These are phyloP conservation scores for Cantharis flavilabris DNA, from an alignment of 2,888 invertebrate genomes.

Conservation along the genomic window DNA sequence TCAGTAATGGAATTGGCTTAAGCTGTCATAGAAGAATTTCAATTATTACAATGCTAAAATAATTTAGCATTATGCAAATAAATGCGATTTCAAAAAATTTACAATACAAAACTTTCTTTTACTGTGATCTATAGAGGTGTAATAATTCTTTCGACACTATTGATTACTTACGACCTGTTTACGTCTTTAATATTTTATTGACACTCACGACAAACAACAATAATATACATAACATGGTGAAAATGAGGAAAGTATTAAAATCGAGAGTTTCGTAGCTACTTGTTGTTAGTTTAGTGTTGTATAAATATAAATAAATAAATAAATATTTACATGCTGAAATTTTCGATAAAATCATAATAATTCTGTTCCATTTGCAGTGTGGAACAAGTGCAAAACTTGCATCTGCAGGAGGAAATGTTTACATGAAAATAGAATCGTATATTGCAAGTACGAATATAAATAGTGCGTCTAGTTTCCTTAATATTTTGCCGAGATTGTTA, in stretches of 20 bases:
- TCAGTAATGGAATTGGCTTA: no score
- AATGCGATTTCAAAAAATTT: background rate
- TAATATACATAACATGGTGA: background rate
- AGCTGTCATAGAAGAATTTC: no score
- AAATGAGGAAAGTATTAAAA: background rate
- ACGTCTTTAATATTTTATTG: background rate
- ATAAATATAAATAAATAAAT: background rate
- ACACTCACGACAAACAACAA: background rate
- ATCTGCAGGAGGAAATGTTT: background rate
- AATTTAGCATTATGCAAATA: background rate
- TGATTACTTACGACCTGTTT: conserved; percentile 1
- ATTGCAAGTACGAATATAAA: background rate
- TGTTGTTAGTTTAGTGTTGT: background rate
- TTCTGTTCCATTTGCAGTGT: background rate
- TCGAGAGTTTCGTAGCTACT: background rate
- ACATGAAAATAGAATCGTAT: background rate
- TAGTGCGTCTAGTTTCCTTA: background rate
- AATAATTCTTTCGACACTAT: background rate
- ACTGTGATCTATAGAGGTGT: background rate
- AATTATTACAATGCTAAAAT: background rate
- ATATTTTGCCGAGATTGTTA: background rate
- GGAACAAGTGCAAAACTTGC: background rate
- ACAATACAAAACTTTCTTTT: background rate
- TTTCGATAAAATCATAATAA: background rate
- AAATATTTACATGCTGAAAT: background rate